Base-by-base conservation (phyloP, 2,113 vertebrate genomes). In the Mobula hypostoma region DNA sequence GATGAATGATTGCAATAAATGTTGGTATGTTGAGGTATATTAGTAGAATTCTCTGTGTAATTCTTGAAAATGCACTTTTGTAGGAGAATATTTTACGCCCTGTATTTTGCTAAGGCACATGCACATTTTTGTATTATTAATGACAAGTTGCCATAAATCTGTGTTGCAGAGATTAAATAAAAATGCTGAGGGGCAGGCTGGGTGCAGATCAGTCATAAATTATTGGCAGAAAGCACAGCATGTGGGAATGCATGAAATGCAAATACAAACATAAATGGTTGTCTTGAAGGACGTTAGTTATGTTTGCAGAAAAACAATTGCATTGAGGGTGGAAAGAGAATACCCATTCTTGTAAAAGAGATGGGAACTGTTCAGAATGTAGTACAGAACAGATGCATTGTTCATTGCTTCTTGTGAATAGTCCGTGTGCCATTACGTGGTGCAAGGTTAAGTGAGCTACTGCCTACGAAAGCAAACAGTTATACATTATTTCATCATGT, bases 181-280 rank as follows among this genome's bases (percentile, higher is more conserved):
- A 97, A 98, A 97, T 97, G 97, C 98, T 98, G 97, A 98, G 98
- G 98, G 98, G 97, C 96, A 96, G 96, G 96, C 96, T 96, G 97
- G 97, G 97, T 97, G 96, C 96, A 97, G 97, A 98, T 98, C 97
- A 97, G 97, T 98, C 97, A 98, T 98, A 97, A 98, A 98, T 98
- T 98, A 98, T 98, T 98, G 98, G 97, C 97, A 97, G 96, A 96
- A 97, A 72, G 96, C 97, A 98, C 96, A 96, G 95, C 97, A 95
- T 97, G 96, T 96, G 97, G 97, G 97, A 98, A 96, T 96, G 96
- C 95, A 96, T 95, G 96, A 96, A 96, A 96, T 97, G 96, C 97
- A 96, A 97, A 97, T 97, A 95, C 97, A 96, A 68, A 97, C 96
- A 96, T 95, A 97, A 97, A 97, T 95, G 96, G 95, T 94, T 95